Evolutionary conservation across 2,113 vertebrate species (phyloP).

Genomic region (Glaucidium brasilianum): DNA sequence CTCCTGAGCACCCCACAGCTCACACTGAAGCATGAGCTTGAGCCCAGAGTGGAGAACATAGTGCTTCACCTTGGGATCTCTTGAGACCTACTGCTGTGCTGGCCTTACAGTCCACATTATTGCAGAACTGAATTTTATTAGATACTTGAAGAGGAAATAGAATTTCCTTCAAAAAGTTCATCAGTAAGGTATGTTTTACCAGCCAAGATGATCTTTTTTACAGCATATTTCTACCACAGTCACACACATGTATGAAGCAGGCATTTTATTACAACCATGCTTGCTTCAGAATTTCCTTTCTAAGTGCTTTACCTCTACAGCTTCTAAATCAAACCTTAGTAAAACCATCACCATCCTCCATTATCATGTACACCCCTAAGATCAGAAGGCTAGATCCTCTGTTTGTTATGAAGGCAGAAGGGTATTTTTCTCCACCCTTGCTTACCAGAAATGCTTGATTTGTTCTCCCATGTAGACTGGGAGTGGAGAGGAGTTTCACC

Average conservation of each 20-base stretch:
- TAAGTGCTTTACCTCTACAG: background rate
- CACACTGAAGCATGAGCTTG: fast-evolving
- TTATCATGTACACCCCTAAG: background rate
- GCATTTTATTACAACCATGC: background rate
- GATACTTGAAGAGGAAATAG: background rate
- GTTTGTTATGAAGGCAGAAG: background rate
- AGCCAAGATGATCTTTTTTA: background rate
- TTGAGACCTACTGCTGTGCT: background rate
- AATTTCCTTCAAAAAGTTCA: background rate
- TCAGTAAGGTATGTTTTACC: background rate
- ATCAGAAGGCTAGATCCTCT: background rate
- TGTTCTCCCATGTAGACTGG: background rate
- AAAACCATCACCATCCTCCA: background rate
- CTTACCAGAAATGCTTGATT: background rate
- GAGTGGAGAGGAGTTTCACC: conserved; percentile 15
- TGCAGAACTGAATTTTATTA: background rate
- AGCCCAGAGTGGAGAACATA: background rate
- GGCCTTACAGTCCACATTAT: background rate
- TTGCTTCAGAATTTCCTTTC: background rate
- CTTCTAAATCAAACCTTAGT: background rate
- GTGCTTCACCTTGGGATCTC: background rate
- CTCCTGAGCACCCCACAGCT: background rate
- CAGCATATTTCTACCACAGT: background rate
- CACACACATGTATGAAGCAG: background rate
- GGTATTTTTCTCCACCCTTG: background rate